phyloP scores from a whole-genome alignment of 2,113 vertebrate genomes.

The Lagenorhynchus albirostris region DNA sequence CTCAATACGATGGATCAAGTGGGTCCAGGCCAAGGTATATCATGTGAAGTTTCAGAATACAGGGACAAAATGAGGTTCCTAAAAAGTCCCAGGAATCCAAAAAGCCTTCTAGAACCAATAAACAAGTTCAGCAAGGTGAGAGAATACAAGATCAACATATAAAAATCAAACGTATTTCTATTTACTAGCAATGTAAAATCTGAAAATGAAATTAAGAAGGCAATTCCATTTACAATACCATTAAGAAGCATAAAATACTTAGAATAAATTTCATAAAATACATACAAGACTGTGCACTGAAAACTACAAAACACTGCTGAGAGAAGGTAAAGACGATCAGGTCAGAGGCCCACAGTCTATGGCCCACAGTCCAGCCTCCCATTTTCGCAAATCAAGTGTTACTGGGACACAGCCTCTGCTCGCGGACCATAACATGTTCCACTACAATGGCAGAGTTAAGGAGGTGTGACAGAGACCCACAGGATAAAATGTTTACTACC shows the following conservation, averaged over 20 bases:
- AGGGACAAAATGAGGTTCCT: not conserved
- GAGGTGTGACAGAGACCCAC: not conserved
- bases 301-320: not conserved
- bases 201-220: not conserved
- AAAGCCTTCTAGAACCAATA: not conserved
- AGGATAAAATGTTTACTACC: not conserved
- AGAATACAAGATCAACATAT: not conserved
- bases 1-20: not conserved
- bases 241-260: not conserved
- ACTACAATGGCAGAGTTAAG: not conserved
- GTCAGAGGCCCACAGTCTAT: not conserved
- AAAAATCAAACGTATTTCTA: not conserved
- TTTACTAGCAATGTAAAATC: not conserved
- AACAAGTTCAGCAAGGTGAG: not conserved
- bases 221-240: not conserved
- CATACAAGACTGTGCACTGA: not conserved
- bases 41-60: not conserved
- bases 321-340: not conserved
- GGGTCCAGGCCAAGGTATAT: not conserved
- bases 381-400: not conserved
- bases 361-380: no score
- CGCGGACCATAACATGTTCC: no score
- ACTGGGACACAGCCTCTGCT: fast-evolving
- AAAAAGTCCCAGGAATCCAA: not conserved
- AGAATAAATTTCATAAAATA: not conserved